Evolutionary conservation across 2,888 invertebrate species (phyloP).

Genomic region (Herminia tarsipennalis): DNA sequence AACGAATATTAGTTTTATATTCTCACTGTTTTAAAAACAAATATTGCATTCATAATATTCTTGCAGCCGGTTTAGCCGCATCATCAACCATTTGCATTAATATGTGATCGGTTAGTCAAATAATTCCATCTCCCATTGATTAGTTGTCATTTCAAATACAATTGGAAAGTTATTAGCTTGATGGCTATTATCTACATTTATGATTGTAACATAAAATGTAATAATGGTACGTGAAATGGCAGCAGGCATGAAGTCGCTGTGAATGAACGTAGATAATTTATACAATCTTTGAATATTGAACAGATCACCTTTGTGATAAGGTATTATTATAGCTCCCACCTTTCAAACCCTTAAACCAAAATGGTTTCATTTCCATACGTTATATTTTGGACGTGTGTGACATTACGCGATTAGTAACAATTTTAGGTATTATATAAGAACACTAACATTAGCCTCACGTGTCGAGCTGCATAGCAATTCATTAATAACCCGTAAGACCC

Average conservation of each 20-base stretch:
- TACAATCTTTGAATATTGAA: constrained; percentile 3
- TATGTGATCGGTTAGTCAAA: constrained; percentile 69
- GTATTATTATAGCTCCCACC: background rate
- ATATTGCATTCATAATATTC: constrained; percentile 15
- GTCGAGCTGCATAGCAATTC: constrained; percentile 34
- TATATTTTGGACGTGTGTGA: background rate
- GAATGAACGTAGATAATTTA: constrained; percentile 21
- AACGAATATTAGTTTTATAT: constrained; percentile 5
- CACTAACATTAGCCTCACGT: constrained; percentile 18
- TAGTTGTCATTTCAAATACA: constrained; percentile 76
- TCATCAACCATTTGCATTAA: constrained; percentile 44
- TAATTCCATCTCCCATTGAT: constrained; percentile 77
- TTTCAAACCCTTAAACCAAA: background rate
- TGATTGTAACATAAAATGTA: constrained; percentile 54
- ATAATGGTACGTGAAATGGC: constrained; percentile 58
- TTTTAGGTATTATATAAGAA: constrained; percentile 7
- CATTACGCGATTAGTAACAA: constrained; percentile 6
- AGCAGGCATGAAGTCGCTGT: constrained; percentile 65
- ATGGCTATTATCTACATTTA: constrained; percentile 69
- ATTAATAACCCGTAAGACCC: constrained; percentile 48
- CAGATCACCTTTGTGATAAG: background rate
- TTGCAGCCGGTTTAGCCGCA: constrained; percentile 34
- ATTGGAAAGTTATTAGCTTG: constrained; percentile 79
- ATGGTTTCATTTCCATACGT: background rate
- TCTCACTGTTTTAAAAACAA: background rate